Evolutionary conservation across 2,888 invertebrate species (phyloP).

Genomic region (Halictus quadricinctus): DNA sequence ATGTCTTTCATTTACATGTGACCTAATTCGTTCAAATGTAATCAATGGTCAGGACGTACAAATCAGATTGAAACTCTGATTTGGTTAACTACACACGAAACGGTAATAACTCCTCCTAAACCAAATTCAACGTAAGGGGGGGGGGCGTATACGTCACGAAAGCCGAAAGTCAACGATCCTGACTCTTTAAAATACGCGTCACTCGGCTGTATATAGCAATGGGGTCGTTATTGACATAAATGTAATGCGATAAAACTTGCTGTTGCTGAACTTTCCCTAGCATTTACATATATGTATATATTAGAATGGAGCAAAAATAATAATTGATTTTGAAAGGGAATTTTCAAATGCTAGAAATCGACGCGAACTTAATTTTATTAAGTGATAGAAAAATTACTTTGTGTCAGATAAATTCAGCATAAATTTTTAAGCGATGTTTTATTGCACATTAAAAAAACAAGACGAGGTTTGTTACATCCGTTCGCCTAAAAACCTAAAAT

Average conservation of each 20-base stretch:
- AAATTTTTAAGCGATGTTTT: too few relatives aligned
- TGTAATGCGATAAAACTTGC: neutral
- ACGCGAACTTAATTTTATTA: too few relatives aligned
- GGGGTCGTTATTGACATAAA: slow-evolving; percentile 26
- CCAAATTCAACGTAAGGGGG: slow-evolving; percentile 65
- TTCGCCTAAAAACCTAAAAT: neutral
- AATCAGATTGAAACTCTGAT: slow-evolving; percentile 72
- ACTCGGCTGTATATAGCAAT: slow-evolving; percentile 40
- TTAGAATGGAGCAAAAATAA: too few relatives aligned
- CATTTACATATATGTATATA: neutral
- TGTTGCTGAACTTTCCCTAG: neutral
- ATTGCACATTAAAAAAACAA: neutral
- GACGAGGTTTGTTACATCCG: neutral
- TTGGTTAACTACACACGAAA: slow-evolving; percentile 72
- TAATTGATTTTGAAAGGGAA: too few relatives aligned
- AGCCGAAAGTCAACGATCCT: slow-evolving; percentile 67
- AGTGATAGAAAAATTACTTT: too few relatives aligned
- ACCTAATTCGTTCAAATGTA: slow-evolving; percentile 71
- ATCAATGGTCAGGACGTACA: slow-evolving; percentile 71
- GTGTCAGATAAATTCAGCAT: too few relatives aligned
- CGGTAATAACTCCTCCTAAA: slow-evolving; percentile 68
- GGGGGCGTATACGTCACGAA: slow-evolving; percentile 66
- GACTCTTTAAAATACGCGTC: slow-evolving; percentile 60
- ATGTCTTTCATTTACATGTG: slow-evolving; percentile 73
- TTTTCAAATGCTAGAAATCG: too few relatives aligned